These are phyloP conservation scores for Tachysurus vachellii DNA, from an alignment of 2,113 vertebrate genomes.

Conservation along the genomic window DNA sequence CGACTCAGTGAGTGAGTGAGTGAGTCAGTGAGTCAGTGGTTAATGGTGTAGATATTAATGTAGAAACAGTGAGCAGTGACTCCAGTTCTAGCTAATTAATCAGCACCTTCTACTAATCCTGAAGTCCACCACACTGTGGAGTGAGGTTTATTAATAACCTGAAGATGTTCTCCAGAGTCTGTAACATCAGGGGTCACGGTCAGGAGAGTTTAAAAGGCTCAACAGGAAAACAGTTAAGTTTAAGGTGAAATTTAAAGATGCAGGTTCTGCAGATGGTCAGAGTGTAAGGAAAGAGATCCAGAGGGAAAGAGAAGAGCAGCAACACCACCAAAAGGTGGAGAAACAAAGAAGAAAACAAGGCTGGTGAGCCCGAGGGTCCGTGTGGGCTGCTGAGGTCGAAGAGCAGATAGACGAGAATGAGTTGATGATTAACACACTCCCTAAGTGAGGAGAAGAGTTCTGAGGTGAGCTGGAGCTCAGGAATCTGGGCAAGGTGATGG, in stretches of 20 bases:
- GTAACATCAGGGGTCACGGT: not conserved
- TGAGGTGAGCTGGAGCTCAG: not conserved
- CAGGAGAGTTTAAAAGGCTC: not conserved
- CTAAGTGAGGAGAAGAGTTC: not conserved
- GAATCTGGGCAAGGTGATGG: not conserved
- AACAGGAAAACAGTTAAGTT: slow-evolving; percentile 16
- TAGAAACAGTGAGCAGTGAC: too few species aligned
- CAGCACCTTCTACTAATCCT: not conserved
- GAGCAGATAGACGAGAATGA: slow-evolving; percentile 2
- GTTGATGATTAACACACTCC: not conserved
- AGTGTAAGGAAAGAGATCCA: not conserved
- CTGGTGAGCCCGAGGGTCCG: slow-evolving; percentile 6
- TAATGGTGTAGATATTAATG: too few species aligned
- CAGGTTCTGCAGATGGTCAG: slow-evolving; percentile 13
- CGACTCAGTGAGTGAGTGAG: too few species aligned
- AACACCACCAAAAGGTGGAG: slow-evolving; percentile 5
- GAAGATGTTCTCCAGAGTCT: not conserved
- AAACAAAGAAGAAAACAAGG: too few species aligned
- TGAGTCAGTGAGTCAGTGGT: too few species aligned
- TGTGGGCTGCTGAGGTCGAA: slow-evolving; percentile 4
- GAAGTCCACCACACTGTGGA: not conserved
- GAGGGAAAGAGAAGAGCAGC: not conserved
- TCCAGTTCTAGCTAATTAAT: not conserved
- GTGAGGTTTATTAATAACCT: not conserved
- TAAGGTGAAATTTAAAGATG: slow-evolving; percentile 7